Evolutionary conservation across 2,113 vertebrate genomes (phyloP), one percentile per base, ranked within the genome.

Genomic region (Neofelis nebulosa): DNA sequence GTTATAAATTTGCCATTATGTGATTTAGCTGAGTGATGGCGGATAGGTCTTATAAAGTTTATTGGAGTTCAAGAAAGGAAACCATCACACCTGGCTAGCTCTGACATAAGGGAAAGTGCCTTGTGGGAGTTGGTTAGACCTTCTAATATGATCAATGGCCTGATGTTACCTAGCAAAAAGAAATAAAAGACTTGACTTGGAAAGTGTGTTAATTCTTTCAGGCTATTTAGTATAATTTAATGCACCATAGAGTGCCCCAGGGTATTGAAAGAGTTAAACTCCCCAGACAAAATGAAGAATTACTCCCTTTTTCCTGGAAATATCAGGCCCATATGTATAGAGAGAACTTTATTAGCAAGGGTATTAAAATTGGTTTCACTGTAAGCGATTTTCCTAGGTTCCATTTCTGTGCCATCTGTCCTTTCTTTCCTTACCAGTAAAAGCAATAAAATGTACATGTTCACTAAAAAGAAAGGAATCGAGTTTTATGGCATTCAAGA

Each of bases 261-360:
- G 68, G 97, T 91, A 95, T 97, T 94, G 92, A 98, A 98, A 98
- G 98, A 98, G 97, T 98, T 98, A 98, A 98, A 96, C 10, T 88
- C 74, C 78, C 48, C 94, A 83, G 81, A 97, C 52, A 98, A 98
- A 98, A 98, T 96, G 66, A 96, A 98, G 83, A 98, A 97, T 96
- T 95, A 93, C 71, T 97, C 94, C 73, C 23, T 45, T 96, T 83
- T 97, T 97, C 96, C 96, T 96, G 97, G 96, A 98, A 98, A 98
- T 92, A 93, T 95, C 84, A 79, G 65, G 52, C 81, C 92, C 92
- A 79, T 96, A 97, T 91, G 90, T 93, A 97, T 21, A 96, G 84
- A 96, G 41, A 94, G 86, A 96, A 97, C 80, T 95, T 97, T 98
- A 98, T 98, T 97, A 97, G 94, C 88, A 96, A 79, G 45, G 85